These are phyloP conservation scores for Spinus pinus DNA, from an alignment of 2,797 vertebrate genomes.

Conservation along the genomic window DNA sequence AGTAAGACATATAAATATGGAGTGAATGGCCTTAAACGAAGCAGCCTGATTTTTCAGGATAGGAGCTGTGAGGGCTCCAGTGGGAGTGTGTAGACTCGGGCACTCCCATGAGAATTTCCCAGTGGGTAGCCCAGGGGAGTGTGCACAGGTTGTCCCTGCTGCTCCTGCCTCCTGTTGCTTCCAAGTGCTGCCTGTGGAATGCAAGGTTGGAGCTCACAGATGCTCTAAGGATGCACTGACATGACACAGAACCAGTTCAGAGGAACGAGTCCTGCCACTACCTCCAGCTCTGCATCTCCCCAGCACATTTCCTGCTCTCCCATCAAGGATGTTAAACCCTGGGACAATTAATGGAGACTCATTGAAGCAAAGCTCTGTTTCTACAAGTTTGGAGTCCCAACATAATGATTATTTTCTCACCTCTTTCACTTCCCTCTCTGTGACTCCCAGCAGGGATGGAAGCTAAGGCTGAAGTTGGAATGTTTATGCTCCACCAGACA, in stretches of 20 bases:
- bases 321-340: background rate
- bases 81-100: fast-evolving
- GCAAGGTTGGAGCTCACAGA: background rate
- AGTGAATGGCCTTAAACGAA: background rate
- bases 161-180: background rate
- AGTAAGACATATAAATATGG: background rate
- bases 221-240: background rate
- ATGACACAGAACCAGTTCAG: fast-evolving
- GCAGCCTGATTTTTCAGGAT: background rate
- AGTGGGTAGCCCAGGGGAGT: fast-evolving
- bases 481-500: background rate
- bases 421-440: background rate
- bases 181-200: background rate
- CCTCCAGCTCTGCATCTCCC: background rate
- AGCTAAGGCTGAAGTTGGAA: background rate
- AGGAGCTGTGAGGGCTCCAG: background rate
- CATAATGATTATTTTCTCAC: background rate
- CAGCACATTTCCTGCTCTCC: background rate
- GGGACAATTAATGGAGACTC: background rate
- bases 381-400: background rate
- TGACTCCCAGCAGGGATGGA: background rate
- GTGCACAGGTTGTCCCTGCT: background rate
- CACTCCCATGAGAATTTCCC: background rate
- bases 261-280: fast-evolving
- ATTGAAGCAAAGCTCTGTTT: fast-evolving